phyloP scores from a whole-genome alignment of 1,140 invertebrate genomes.

The Cataglyphis hispanica region DNA sequence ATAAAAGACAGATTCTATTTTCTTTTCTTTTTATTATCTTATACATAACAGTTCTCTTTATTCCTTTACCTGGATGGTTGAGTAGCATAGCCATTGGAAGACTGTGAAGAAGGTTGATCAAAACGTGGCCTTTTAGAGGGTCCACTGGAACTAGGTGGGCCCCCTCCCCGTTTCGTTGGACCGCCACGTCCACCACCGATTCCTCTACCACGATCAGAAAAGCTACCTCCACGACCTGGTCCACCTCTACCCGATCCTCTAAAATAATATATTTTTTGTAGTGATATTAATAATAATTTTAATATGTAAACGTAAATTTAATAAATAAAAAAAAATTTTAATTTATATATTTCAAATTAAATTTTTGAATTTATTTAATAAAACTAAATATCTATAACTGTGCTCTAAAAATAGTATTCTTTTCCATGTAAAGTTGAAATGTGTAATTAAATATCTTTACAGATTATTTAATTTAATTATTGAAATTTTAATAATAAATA shows the following conservation, averaged over 20 bases:
- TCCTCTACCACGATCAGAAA: slow-evolving; percentile 79
- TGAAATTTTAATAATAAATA: background rate
- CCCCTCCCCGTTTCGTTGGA: slow-evolving; percentile 84
- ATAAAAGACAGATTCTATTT: background rate
- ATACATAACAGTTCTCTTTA: no score
- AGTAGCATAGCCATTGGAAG: slow-evolving; percentile 84
- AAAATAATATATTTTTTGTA: slow-evolving; percentile 16
- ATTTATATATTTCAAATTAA: slow-evolving; percentile 6
- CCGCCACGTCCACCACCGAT: slow-evolving; percentile 79
- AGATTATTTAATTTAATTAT: no score
- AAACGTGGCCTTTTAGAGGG: slow-evolving; percentile 85
- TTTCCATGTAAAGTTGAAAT: no score
- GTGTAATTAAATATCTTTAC: no score
- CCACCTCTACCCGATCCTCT: slow-evolving; percentile 81
- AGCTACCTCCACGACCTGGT: slow-evolving; percentile 80
- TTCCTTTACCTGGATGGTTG: slow-evolving; percentile 75
- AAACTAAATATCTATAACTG: no score
- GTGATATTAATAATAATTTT: slow-evolving; percentile 14
- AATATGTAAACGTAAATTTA: background rate
- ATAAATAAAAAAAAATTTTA: background rate
- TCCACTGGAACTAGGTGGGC: slow-evolving; percentile 82
- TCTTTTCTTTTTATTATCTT: background rate
- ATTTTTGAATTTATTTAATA: background rate
- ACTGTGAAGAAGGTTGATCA: slow-evolving; percentile 81
- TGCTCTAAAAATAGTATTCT: no score